Percentiles rank a stretch among this genome's conserved stretches.
Conservation (phyloP, 2,113 vertebrate genomes). For the Hiodon tergisus region DNA sequence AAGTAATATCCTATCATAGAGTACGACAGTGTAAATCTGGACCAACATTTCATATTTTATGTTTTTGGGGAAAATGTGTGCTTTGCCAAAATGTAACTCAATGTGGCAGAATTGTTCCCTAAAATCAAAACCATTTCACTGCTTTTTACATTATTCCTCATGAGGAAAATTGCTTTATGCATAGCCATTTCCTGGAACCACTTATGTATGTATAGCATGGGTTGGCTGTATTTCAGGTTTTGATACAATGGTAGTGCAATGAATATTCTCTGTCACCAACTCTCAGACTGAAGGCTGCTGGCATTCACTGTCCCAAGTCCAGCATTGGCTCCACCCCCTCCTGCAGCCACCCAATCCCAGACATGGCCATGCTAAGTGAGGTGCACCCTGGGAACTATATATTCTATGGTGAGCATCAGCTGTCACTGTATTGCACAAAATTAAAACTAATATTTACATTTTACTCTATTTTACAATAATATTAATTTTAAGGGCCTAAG, state of each 20-base stretch:
- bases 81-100: too few species aligned
- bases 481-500: too few species aligned
- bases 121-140: not conserved
- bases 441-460: too few species aligned
- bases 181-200: not conserved
- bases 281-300: slow-evolving; percentile 58
- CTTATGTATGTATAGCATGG: not conserved
- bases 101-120: not conserved
- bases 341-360: slow-evolving; percentile 70
- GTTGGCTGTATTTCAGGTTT: not conserved
- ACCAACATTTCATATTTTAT: not conserved
- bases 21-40: not conserved
- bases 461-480: not conserved
- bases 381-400: slow-evolving; percentile 78
- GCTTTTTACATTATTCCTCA: too few species aligned
- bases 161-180: not conserved
- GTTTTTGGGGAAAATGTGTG: too few species aligned
- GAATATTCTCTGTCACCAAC: not conserved
- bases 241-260: not conserved
- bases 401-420: slow-evolving; percentile 66
- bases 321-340: slow-evolving; percentile 80
- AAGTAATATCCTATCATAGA: not conserved
- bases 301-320: slow-evolving; percentile 61
- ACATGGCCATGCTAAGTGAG: slow-evolving; percentile 71
- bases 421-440: not conserved